These are phyloP conservation scores for Sipha maydis DNA, from an alignment of 2,888 invertebrate species.

Conservation along the genomic window DNA sequence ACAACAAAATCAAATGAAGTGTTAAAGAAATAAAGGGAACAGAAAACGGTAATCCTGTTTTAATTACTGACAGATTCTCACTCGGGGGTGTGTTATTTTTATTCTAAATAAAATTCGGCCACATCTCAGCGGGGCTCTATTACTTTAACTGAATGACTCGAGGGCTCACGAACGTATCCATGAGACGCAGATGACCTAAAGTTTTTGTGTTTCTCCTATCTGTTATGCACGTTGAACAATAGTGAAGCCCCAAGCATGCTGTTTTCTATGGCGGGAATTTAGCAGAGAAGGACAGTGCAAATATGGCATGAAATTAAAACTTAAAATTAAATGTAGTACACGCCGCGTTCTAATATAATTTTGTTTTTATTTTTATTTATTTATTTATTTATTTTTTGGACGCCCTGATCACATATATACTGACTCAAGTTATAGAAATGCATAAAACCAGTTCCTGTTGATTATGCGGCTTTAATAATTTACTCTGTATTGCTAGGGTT, in stretches of 20 bases:
- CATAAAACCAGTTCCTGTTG: constrained; percentile 59
- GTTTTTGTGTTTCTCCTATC: constrained; percentile 49
- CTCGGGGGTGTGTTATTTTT: constrained; percentile 59
- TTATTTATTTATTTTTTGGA: constrained; percentile 47
- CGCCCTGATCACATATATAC: constrained; percentile 49
- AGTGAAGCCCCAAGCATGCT: constrained; percentile 26
- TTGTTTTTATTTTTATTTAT: background rate
- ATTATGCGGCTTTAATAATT: constrained; percentile 59
- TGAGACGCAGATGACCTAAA: constrained; percentile 59
- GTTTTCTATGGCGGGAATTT: constrained; percentile 41
- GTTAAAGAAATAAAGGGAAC: constrained; percentile 35
- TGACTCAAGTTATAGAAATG: constrained; percentile 52
- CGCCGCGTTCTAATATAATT: constrained; percentile 2
- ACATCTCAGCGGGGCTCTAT: constrained; percentile 49
- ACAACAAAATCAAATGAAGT: constrained; percentile 29
- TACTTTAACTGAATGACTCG: constrained; percentile 49
- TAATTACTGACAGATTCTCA: constrained; percentile 51
- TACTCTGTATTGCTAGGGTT: constrained; percentile 55
- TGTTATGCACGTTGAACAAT: constrained; percentile 48
- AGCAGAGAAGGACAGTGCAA: constrained; percentile 45
- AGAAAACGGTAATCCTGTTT: constrained; percentile 60
- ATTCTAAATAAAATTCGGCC: constrained; percentile 52
- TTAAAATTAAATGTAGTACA: constrained; percentile 53
- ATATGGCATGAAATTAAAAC: constrained; percentile 54
- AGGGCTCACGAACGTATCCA: constrained; percentile 28